Conservation (phyloP, 2,888 invertebrate species). For the Beris chalybata region DNA sequence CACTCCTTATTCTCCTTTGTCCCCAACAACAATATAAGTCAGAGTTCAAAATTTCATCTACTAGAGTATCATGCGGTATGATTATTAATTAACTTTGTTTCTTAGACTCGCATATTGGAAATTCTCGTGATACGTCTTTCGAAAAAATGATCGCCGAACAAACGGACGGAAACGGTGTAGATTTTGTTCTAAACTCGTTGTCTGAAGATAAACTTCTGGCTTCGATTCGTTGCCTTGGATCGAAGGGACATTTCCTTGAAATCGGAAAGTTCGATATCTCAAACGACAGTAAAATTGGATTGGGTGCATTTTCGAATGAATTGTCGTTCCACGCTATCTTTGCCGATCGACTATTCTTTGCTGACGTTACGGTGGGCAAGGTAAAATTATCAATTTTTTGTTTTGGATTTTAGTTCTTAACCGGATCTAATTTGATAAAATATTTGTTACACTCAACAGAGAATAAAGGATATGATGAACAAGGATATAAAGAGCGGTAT, state of each 20-base stretch:
- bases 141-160: conserved; percentile 79
- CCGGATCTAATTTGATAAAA: background rate
- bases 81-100: conserved; percentile 42
- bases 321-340: conserved; percentile 77
- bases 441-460: conserved; percentile 41
- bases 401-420: no score
- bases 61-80: background rate
- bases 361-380: conserved; percentile 53
- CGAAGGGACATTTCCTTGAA: conserved; percentile 74
- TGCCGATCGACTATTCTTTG: conserved; percentile 68
- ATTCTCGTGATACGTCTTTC: conserved; percentile 84
- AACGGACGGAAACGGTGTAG: conserved; percentile 86
- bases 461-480: conserved; percentile 61
- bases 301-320: conserved; percentile 71
- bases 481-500: conserved; percentile 67
- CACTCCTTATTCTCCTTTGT: no score
- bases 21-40: no score
- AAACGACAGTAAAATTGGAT: conserved; percentile 64
- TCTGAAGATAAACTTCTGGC: conserved; percentile 87
- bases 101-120: conserved; percentile 71
- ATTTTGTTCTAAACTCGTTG: conserved; percentile 87
- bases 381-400: conserved; percentile 39
- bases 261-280: conserved; percentile 85
- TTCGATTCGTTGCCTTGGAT: conserved; percentile 64
- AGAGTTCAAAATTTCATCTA: background rate